phyloP scores from a whole-genome alignment of 2,797 vertebrate species.

The Mycteria americana region DNA sequence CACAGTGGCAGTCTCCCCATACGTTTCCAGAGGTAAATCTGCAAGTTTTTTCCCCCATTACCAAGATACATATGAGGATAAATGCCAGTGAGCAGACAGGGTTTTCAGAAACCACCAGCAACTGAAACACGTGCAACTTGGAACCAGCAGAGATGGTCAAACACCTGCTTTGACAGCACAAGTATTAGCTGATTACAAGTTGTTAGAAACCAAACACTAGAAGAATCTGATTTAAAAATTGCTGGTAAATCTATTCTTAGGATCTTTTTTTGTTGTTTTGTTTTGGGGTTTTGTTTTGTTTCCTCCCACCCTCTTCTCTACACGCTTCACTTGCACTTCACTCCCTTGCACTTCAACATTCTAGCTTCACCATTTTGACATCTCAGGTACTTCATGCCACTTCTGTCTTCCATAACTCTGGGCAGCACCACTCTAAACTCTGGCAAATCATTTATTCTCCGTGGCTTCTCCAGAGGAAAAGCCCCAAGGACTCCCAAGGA shows the following conservation, averaged over 20 bases:
- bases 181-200: not conserved
- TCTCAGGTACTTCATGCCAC: not conserved
- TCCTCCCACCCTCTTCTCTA: not conserved
- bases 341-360: not conserved
- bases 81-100: not conserved
- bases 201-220: not conserved
- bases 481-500: not conserved
- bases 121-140: not conserved
- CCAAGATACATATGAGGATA: not conserved
- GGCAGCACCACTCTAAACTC: not conserved
- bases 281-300: not conserved
- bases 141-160: not conserved
- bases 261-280: not conserved
- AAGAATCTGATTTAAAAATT: not conserved
- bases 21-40: not conserved
- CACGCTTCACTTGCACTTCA: not conserved
- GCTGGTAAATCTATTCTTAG: not conserved
- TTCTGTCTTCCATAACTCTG: not conserved
- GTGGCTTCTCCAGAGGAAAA: not conserved
- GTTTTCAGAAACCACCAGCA: not conserved
- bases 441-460: not conserved
- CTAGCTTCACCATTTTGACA: not conserved
- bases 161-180: not conserved
- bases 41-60: not conserved
- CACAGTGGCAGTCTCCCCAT: conserved; percentile 45